Percentiles rank a stretch among this genome's conserved stretches.
These are phyloP conservation scores for Arion vulgaris DNA, from an alignment of 1,140 invertebrate species.

Conservation along the genomic window DNA sequence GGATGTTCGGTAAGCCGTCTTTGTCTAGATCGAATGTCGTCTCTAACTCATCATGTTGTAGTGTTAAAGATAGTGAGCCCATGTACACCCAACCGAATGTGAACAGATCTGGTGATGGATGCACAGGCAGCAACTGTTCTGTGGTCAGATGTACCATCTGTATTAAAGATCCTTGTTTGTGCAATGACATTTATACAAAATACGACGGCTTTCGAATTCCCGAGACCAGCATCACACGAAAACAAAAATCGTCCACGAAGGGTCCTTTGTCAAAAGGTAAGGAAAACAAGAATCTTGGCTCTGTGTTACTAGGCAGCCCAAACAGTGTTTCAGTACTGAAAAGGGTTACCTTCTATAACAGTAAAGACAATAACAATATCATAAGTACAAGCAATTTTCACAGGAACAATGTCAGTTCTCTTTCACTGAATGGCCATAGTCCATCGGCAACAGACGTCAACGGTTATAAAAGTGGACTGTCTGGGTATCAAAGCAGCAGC, in stretches of 20 bases:
- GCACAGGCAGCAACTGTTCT: conserved; percentile 28
- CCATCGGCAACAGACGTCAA: neutral
- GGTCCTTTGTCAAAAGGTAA: conserved; percentile 15
- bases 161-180: conserved; percentile 12
- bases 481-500: neutral
- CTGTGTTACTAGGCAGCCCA: neutral
- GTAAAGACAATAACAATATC: conserved; percentile 32
- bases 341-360: conserved; percentile 18
- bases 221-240: neutral
- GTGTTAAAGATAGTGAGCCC: neutral
- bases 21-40: neutral
- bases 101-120: neutral
- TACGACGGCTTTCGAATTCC: conserved; percentile 26
- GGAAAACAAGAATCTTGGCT: neutral
- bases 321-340: conserved; percentile 7
- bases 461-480: neutral
- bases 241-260: conserved; percentile 8
- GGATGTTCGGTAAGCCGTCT: conserved; percentile 30
- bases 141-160: conserved; percentile 14
- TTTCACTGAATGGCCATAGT: neutral
- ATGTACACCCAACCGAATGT: neutral
- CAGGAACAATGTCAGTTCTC: conserved; percentile 6
- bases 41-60: neutral
- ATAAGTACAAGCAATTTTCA: conserved; percentile 38
- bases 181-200: neutral